Percentiles rank a stretch among this genome's conserved stretches.
phyloP scores from a whole-genome alignment of 2,888 invertebrate species.

The Catotricha subobsoleta region DNA sequence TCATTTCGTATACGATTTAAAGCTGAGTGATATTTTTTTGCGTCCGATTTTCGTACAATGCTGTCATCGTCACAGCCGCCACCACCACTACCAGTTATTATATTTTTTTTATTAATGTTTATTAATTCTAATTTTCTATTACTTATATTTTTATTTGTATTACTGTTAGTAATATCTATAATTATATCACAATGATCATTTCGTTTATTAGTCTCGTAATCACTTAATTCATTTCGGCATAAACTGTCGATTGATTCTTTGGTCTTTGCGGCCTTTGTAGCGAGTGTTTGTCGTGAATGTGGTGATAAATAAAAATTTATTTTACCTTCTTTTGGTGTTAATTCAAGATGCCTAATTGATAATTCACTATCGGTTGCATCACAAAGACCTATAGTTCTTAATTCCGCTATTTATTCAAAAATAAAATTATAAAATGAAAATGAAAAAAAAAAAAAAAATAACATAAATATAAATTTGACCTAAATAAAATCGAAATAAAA shows the following conservation, averaged over 20 bases:
- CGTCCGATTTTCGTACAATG: conserved; percentile 1
- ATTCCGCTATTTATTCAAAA: conserved; percentile 18
- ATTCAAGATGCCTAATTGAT: conserved; percentile 12
- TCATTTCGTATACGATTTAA: background rate
- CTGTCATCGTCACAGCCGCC: conserved; percentile 1
- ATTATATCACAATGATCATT: background rate
- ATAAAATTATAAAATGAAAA: conserved; percentile 7
- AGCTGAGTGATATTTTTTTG: conserved; percentile 6
- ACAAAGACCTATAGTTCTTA: conserved; percentile 19
- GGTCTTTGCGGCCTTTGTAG: no score
- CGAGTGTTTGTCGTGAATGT: conserved; percentile 1
- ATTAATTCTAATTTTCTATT: background rate
- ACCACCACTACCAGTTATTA: background rate
- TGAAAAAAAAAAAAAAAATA: conserved; percentile 7
- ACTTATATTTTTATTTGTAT: conserved; percentile 3
- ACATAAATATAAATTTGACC: background rate
- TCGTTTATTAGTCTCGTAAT: background rate
- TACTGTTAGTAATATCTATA: conserved; percentile 3
- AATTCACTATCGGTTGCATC: conserved; percentile 16
- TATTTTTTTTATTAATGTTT: background rate
- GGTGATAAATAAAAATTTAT: conserved; percentile 6
- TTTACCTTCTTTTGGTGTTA: conserved; percentile 3
- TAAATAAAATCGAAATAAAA: conserved; percentile 3
- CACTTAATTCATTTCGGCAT: background rate
- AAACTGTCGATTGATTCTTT: conserved; percentile 3